phyloP scores from a whole-genome alignment of 2,797 vertebrate species.

The Falco biarmicus region DNA sequence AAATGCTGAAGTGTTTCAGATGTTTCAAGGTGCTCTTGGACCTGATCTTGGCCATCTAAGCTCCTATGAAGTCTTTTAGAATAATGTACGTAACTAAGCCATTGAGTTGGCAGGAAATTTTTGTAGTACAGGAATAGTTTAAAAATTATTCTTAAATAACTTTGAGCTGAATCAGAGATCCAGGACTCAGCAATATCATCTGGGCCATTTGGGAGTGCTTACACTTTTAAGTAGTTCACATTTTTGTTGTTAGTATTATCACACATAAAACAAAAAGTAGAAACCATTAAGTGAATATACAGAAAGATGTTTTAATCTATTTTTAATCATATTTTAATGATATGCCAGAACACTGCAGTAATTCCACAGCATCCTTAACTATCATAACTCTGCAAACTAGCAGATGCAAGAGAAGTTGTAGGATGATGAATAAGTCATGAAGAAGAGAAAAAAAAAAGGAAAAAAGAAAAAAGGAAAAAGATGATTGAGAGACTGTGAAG shows the following conservation, averaged over 20 bases:
- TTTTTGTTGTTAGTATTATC: not conserved
- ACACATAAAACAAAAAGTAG: not conserved
- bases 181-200: not conserved
- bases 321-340: not conserved
- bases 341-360: not conserved
- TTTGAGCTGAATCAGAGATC: not conserved
- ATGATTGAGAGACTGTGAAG: slow-evolving; percentile 49
- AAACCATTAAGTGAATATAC: not conserved
- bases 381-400: not conserved
- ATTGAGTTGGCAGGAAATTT: slow-evolving; percentile 23
- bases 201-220: not conserved
- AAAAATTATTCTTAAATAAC: slow-evolving; percentile 8
- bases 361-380: not conserved
- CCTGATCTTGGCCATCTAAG: slow-evolving; percentile 36
- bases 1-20: slow-evolving; percentile 67
- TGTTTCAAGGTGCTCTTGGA: slow-evolving; percentile 67
- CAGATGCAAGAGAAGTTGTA: not conserved
- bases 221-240: not conserved
- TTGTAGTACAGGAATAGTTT: not conserved
- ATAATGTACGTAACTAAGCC: slow-evolving; percentile 17
- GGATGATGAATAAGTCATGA: not conserved
- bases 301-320: not conserved
- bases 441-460: not conserved
- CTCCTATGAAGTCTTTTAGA: slow-evolving; percentile 33
- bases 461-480: not conserved